Percentiles rank a stretch among this genome's conserved stretches.
Evolutionary conservation across 1,140 invertebrate species (phyloP).

Genomic region (Drosophila neocordata): DNA sequence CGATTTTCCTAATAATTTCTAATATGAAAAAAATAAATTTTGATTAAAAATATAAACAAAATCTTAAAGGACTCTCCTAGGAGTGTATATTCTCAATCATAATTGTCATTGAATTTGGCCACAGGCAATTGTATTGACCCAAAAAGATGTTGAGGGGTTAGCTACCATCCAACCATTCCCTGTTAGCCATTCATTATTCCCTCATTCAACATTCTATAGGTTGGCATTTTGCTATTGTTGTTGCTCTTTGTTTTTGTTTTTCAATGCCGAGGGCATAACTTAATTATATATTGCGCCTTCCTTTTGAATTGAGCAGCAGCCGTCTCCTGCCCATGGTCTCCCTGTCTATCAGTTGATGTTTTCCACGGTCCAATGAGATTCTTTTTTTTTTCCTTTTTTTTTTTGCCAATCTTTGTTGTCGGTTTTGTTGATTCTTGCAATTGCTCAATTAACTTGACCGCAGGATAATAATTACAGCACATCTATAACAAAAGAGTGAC

Average conservation of each 20-base stretch:
- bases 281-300: conserved; percentile 57
- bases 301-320: conserved; percentile 26
- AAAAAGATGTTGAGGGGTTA: not conserved
- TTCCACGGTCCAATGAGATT: too few relatives aligned
- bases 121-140: conserved; percentile 3
- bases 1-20: too few relatives aligned
- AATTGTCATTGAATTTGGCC: conserved; percentile 13
- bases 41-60: too few relatives aligned
- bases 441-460: conserved; percentile 62
- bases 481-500: conserved; percentile 17
- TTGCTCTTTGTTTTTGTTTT: conserved; percentile 45
- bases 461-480: conserved; percentile 52
- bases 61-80: too few relatives aligned
- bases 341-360: not conserved
- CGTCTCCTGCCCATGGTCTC: not conserved
- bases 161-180: too few relatives aligned
- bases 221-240: conserved; percentile 20
- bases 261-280: conserved; percentile 42
- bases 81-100: conserved; percentile 17
- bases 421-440: conserved; percentile 58
- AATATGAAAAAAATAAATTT: too few relatives aligned
- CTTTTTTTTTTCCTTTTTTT: not conserved
- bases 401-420: not conserved
- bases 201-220: conserved; percentile 1
- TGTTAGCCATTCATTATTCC: not conserved